phyloP scores from a whole-genome alignment of 2,888 invertebrate genomes.

The Leptogaster cylindrica region DNA sequence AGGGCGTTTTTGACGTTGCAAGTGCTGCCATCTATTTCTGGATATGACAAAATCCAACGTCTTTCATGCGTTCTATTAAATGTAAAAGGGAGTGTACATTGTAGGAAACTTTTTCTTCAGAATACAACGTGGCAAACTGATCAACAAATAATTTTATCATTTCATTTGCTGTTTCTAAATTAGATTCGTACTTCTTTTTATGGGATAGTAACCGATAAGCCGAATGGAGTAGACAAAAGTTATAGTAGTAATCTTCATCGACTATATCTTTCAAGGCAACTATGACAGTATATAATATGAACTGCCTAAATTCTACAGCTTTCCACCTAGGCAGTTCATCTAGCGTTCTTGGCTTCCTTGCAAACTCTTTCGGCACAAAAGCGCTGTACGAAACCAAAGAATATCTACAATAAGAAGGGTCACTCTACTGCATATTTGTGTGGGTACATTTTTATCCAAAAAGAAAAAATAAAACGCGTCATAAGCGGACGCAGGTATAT shows the following conservation, averaged over 20 bases:
- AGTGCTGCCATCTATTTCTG: no score
- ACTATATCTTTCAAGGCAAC: constrained; percentile 34
- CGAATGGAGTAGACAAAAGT: constrained; percentile 31
- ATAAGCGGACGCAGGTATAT: no score
- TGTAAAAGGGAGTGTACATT: constrained; percentile 46
- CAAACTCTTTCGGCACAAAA: constrained; percentile 40
- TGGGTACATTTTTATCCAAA: no score
- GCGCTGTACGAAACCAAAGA: no score
- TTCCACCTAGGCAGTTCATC: constrained; percentile 47
- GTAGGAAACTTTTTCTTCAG: constrained; percentile 42
- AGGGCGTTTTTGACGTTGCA: no score
- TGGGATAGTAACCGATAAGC: constrained; percentile 17
- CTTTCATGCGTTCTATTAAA: constrained; percentile 39
- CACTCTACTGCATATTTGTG: no score
- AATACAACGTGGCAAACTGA: constrained; percentile 44
- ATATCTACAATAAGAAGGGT: no score
- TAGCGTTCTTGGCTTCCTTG: constrained; percentile 43
- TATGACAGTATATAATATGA: constrained; percentile 45
- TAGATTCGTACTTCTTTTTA: neutral
- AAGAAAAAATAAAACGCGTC: no score
- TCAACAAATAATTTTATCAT: constrained; percentile 44
- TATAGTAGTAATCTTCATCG: constrained; percentile 43
- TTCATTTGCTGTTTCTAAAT: constrained; percentile 28
- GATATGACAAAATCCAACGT: constrained; percentile 41
- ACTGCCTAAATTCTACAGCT: constrained; percentile 42